A percentile compares a stretch with the other conserved stretches of the same genome.
phyloP scores from a whole-genome alignment of 2,797 vertebrate genomes.

The Micrastur ruficollis region DNA sequence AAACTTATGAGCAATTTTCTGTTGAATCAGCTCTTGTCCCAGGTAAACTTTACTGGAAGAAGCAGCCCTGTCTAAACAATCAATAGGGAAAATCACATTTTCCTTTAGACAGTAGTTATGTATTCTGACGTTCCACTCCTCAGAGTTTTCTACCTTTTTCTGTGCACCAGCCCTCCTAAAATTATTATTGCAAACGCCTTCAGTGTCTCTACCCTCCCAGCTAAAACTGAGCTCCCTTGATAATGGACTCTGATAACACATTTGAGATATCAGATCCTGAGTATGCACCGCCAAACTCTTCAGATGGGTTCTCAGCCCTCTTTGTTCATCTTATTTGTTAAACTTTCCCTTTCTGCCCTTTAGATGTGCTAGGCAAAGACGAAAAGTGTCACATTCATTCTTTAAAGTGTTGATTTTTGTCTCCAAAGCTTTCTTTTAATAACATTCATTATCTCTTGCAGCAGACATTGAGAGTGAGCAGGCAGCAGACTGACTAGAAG shows the following conservation, averaged over 20 bases:
- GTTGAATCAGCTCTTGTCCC: not conserved
- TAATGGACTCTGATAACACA: not conserved
- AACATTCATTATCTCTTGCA: not conserved
- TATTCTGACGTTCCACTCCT: not conserved
- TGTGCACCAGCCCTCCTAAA: not conserved
- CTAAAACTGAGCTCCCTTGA: not conserved
- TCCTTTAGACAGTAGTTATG: not conserved
- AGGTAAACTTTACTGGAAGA: not conserved
- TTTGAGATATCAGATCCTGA: not conserved
- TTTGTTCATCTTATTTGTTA: not conserved
- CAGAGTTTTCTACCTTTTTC: not conserved
- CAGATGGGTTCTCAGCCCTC: not conserved
- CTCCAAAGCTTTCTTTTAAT: not conserved
- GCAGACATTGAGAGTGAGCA: not conserved
- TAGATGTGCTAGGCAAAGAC: not conserved
- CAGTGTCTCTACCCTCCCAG: not conserved
- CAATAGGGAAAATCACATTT: not conserved
- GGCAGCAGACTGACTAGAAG: not conserved
- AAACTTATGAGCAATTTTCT: not conserved
- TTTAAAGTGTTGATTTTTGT: not conserved
- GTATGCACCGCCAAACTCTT: not conserved
- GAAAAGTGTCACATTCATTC: not conserved
- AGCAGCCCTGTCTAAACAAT: not conserved
- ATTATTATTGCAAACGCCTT: not conserved
- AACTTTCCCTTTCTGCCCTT: not conserved